Conservation (phyloP, 2,888 invertebrate genomes). For the Chelonus formosanus region DNA sequence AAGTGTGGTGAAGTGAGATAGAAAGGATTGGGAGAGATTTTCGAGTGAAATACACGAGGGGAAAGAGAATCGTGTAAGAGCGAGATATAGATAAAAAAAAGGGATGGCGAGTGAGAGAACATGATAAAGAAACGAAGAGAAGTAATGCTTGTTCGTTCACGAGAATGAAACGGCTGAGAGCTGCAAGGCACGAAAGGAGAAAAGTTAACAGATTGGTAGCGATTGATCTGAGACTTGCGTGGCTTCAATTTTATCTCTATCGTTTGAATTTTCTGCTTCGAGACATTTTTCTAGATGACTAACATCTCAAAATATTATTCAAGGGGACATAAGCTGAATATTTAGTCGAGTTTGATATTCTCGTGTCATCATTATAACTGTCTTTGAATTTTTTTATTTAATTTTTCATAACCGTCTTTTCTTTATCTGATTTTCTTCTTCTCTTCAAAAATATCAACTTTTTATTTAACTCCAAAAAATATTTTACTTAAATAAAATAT, state of each 20-base stretch:
- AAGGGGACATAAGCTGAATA: not conserved
- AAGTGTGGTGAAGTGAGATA: constrained; percentile 4
- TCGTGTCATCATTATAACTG: not conserved
- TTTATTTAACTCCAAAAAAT: too few relatives aligned
- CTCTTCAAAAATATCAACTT: too few relatives aligned
- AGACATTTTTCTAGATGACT: constrained; percentile 5
- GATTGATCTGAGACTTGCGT: constrained; percentile 47
- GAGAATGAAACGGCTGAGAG: constrained; percentile 28
- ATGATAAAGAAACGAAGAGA: constrained; percentile 15
- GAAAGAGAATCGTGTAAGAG: constrained; percentile 8
- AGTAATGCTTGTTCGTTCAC: constrained; percentile 30
- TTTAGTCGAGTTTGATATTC: too few relatives aligned
- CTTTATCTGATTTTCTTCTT: too few relatives aligned
- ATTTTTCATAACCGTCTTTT: too few relatives aligned
- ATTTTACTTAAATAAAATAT: too few relatives aligned
- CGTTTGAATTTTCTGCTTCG: constrained; percentile 31
- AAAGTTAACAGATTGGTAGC: constrained; percentile 50
- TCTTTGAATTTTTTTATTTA: not conserved
- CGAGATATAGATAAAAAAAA: constrained; percentile 2
- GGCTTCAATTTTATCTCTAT: constrained; percentile 52
- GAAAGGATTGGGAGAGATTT: constrained; percentile 22
- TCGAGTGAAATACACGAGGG: constrained; percentile 28
- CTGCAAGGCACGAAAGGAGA: constrained; percentile 31
- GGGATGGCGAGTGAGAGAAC: constrained; percentile 15
- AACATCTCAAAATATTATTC: constrained; percentile 10